These are phyloP conservation scores for Clivina fossor DNA, from an alignment of 2,888 invertebrate genomes.

Conservation along the genomic window DNA sequence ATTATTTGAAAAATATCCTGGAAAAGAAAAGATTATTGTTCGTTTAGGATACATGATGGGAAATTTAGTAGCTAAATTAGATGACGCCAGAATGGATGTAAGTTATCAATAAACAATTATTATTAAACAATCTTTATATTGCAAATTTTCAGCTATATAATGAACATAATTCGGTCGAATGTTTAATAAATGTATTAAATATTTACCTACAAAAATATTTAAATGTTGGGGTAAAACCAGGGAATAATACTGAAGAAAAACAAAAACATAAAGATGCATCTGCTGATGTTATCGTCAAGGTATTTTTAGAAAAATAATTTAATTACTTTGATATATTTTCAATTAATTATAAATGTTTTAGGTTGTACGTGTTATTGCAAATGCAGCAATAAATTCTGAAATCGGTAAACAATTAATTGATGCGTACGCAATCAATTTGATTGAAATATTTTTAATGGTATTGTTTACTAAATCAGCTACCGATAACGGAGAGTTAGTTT, in stretches of 20 bases:
- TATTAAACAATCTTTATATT: not conserved
- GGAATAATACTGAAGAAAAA: conserved; percentile 50
- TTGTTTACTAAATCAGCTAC: conserved; percentile 54
- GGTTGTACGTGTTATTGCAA: conserved; percentile 82
- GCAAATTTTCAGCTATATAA: conserved; percentile 55
- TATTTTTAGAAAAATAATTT: too few relatives aligned
- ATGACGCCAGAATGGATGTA: conserved; percentile 67
- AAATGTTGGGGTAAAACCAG: conserved; percentile 49
- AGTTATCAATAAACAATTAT: conserved; percentile 35
- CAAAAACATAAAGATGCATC: conserved; percentile 57
- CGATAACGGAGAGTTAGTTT: conserved; percentile 71
- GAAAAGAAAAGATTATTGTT: conserved; percentile 71
- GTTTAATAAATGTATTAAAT: conserved; percentile 56
- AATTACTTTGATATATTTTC: conserved; percentile 3
- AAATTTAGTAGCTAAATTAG: conserved; percentile 79
- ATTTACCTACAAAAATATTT: conserved; percentile 57
- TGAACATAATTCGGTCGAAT: conserved; percentile 59
- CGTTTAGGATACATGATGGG: conserved; percentile 81
- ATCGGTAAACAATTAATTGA: conserved; percentile 69
- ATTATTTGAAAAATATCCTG: conserved; percentile 67
- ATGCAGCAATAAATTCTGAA: conserved; percentile 75
- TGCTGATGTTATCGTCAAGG: conserved; percentile 72
- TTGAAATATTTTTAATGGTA: conserved; percentile 54
- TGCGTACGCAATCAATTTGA: conserved; percentile 49
- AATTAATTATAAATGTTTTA: conserved; percentile 41